Conservation (phyloP, 1,140 invertebrate genomes). For the Papilio aristodemus region DNA sequence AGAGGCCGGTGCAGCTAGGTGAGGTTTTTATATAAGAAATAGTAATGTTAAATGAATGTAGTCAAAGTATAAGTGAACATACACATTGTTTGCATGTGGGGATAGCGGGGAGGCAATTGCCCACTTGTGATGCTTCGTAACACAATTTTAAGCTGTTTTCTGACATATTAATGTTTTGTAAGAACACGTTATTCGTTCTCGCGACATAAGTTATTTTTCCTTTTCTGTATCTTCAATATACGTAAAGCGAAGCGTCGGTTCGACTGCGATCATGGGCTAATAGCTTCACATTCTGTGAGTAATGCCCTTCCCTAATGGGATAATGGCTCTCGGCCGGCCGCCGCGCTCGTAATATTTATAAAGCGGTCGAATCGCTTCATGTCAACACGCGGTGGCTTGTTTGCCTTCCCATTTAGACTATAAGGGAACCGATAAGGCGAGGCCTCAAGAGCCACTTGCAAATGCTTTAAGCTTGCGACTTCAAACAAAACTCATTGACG, state of each 20-base stretch:
- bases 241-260: slow-evolving; percentile 22
- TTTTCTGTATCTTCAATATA: slow-evolving; percentile 22
- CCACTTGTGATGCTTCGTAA: slow-evolving; percentile 26
- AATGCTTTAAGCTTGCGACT: slow-evolving; percentile 20
- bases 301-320: slow-evolving; percentile 75
- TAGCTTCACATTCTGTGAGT: slow-evolving; percentile 69
- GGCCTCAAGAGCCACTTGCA: slow-evolving; percentile 38
- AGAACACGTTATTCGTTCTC: slow-evolving; percentile 33
- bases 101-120: slow-evolving; percentile 25
- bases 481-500: neutral
- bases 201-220: slow-evolving; percentile 23
- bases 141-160: slow-evolving; percentile 37
- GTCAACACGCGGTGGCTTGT: slow-evolving; percentile 70
- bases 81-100: slow-evolving; percentile 1
- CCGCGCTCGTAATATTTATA: slow-evolving; percentile 75
- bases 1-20: slow-evolving; percentile 61
- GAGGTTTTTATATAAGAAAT: slow-evolving; percentile 54
- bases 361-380: slow-evolving; percentile 68
- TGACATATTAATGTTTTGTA: slow-evolving; percentile 36
- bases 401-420: slow-evolving; percentile 71
- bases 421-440: slow-evolving; percentile 61
- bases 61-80: slow-evolving; percentile 2
- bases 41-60: slow-evolving; percentile 37
- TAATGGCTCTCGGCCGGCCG: slow-evolving; percentile 65
- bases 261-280: slow-evolving; percentile 52